Evolutionary conservation across 2,888 invertebrate species (phyloP), one percentile per base, ranked within the genome.

Genomic region (Lasioglossum leucozonium): DNA sequence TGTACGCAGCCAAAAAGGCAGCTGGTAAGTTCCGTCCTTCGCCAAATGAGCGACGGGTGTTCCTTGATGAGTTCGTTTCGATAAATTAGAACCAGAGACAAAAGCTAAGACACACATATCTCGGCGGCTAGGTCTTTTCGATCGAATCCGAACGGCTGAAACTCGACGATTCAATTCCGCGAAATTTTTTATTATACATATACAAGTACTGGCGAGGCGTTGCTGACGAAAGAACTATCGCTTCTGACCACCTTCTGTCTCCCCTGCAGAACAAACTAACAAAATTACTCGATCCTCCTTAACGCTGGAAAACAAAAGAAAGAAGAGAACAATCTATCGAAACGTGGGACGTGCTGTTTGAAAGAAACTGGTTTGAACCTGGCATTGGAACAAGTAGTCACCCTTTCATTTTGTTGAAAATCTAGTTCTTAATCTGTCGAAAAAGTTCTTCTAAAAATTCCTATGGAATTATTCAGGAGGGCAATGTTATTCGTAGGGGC

Each of bases 1-100:
- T 99, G 94, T 99, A 99, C 95, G 99, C 99, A 86, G 99, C 99
- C 89, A 99, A 99, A 96, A 99, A 99, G 95, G 99, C 99, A 91
- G 98, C 98, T 91, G 98, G 98, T 96, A 96, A 96, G 93, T 96
- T 91, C 76, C 82, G 81, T 86, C 85, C 83, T 88, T 91, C 88
- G 88, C 44, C 85, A 84, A 84, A 88, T 58, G 84, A 90, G 85
- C 91, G 88, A 88, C 79, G 91, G 90, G 91, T 91, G 91, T 90
- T 84, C 84, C 85, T 91, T 88, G 74, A 84, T 76, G 82, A 91
- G 81, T 89, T 90, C 84, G 51, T 88, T 86, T 86, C 74, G 62
- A 73, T 87, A 47, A 75, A 69, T 76, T 78, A 72, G 37, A 47
- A 30, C 34, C 62, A 30, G 51, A 87, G 26, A 55, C n/a, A 42